A percentile compares a stretch with the other conserved stretches of the same genome.
Conservation (phyloP, 2,113 vertebrate species). For the Scytalopus superciliaris region DNA sequence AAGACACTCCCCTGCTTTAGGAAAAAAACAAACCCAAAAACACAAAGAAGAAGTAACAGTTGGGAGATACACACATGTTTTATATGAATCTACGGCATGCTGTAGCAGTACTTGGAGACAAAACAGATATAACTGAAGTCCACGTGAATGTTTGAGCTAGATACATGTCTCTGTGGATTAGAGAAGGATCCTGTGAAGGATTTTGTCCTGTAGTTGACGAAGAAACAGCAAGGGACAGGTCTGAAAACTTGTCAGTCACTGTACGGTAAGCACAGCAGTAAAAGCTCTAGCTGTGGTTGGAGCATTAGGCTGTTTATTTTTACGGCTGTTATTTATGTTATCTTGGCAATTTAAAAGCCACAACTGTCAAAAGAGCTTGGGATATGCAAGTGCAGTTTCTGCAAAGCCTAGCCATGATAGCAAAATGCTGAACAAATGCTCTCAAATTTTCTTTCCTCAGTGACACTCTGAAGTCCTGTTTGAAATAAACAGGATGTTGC, state of each 20-base stretch:
- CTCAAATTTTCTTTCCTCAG: not conserved
- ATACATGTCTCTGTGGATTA: rapidly evolving
- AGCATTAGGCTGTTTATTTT: not conserved
- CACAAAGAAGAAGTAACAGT: not conserved
- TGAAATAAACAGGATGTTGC: not conserved
- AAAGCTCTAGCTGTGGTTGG: not conserved
- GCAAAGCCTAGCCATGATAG: no score
- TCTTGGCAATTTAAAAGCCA: not conserved
- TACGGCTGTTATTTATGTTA: conserved; percentile 22
- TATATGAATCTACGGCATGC: not conserved
- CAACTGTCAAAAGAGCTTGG: not conserved
- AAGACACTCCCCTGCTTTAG: not conserved
- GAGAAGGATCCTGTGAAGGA: not conserved
- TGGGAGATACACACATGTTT: not conserved
- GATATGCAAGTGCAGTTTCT: not conserved
- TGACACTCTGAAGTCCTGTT: not conserved
- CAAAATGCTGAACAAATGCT: not conserved
- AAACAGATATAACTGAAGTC: not conserved
- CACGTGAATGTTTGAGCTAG: not conserved
- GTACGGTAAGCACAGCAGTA: not conserved
- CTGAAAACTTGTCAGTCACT: not conserved
- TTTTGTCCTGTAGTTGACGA: not conserved
- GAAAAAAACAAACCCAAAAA: not conserved
- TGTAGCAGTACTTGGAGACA: not conserved
- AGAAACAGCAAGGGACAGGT: not conserved